A percentile compares a stretch with the other conserved stretches of the same genome.
phyloP scores from a whole-genome alignment of 1,140 invertebrate species.

The Chelonus insularis region DNA sequence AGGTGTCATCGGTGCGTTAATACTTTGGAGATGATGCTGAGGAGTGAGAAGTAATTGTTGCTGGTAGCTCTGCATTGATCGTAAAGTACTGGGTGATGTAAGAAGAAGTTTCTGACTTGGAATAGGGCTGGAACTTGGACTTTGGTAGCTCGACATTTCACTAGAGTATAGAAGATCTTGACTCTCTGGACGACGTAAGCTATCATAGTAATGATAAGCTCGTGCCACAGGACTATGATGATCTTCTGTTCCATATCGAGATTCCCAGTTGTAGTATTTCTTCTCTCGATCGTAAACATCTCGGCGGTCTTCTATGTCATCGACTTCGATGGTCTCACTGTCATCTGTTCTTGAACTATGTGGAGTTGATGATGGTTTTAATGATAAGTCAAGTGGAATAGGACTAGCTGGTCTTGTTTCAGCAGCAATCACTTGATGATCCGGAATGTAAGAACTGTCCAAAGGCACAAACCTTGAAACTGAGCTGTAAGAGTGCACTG shows the following conservation, averaged over 20 bases:
- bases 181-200: neutral
- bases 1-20: constrained; percentile 57
- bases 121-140: constrained; percentile 15
- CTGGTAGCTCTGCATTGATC: constrained; percentile 38
- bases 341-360: constrained; percentile 35
- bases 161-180: neutral
- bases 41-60: constrained; percentile 45
- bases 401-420: constrained; percentile 38
- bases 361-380: constrained; percentile 47
- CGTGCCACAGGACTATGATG: neutral
- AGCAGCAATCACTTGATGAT: constrained; percentile 35
- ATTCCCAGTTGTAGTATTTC: neutral
- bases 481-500: constrained; percentile 38
- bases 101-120: constrained; percentile 28
- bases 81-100: constrained; percentile 36
- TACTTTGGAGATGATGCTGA: constrained; percentile 43
- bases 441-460: constrained; percentile 39
- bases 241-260: neutral
- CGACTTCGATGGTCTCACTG: constrained; percentile 47
- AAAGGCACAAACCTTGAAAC: constrained; percentile 38
- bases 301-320: constrained; percentile 46
- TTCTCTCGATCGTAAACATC: constrained; percentile 21
- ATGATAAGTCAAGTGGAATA: constrained; percentile 56
- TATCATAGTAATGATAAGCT: constrained; percentile 13
- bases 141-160: constrained; percentile 5